A percentile compares a stretch with the other conserved stretches of the same genome.
Conservation (phyloP, 2,797 vertebrate genomes). For the Atherinosoma microstoma region DNA sequence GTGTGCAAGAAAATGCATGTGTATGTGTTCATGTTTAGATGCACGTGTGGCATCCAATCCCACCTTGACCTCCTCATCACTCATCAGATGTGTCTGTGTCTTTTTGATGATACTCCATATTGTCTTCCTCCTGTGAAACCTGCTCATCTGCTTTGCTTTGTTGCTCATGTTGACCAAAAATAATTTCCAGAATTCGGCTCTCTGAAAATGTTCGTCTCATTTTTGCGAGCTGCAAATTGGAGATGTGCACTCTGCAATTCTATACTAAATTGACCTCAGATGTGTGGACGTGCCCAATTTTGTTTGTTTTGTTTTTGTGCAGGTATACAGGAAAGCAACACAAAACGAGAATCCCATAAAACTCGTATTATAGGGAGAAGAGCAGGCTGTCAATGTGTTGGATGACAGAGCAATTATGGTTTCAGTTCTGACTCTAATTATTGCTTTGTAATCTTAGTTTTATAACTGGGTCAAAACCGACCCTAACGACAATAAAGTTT, state of each 20-base stretch:
- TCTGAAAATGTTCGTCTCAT: not conserved
- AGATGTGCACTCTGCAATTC: not conserved
- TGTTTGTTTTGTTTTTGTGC: not conserved
- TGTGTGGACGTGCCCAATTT: not conserved
- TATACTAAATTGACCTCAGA: not conserved
- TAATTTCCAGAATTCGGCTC: not conserved
- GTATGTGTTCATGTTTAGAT: not conserved
- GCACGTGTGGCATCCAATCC: no score
- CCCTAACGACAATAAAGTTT: no score
- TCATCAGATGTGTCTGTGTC: no score
- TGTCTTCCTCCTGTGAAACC: conserved; percentile 10
- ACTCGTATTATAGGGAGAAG: not conserved
- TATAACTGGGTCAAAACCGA: no score
- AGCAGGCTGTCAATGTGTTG: no score
- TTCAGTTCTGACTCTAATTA: no score
- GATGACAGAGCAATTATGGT: no score
- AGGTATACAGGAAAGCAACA: not conserved
- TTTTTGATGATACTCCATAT: not conserved
- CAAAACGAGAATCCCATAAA: not conserved
- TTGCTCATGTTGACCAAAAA: not conserved
- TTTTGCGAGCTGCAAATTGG: not conserved
- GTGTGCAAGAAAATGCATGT: conserved; percentile 1
- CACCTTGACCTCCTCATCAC: no score
- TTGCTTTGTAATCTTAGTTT: no score
- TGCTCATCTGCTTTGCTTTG: not conserved